These are phyloP conservation scores for Sprattus sprattus DNA, from an alignment of 2,113 vertebrate species.

Conservation along the genomic window DNA sequence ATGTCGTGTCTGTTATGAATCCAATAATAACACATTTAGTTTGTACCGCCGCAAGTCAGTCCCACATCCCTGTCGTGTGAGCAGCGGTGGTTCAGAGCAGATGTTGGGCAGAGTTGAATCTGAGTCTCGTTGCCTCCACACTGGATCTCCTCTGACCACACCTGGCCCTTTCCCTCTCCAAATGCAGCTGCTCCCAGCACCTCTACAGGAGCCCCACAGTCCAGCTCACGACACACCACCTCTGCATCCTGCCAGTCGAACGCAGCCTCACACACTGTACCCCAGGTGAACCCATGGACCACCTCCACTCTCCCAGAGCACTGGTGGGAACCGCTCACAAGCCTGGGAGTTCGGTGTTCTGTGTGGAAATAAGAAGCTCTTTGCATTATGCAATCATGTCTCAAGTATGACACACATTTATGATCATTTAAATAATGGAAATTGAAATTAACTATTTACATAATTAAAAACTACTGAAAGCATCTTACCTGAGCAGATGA, in stretches of 20 bases:
- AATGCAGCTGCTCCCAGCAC: constrained; percentile 25
- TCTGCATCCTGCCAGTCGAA: not conserved
- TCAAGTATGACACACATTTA: not conserved
- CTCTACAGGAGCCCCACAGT: not conserved
- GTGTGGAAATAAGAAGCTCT: not conserved
- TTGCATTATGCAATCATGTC: not conserved
- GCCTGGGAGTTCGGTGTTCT: not conserved
- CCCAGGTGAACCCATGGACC: constrained; percentile 17
- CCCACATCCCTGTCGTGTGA: constrained; percentile 25
- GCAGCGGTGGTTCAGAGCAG: constrained; percentile 8
- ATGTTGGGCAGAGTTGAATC: constrained; percentile 1
- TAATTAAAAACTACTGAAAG: not conserved
- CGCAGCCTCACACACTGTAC: constrained; percentile 33
- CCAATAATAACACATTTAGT: too few species aligned
- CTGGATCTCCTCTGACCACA: constrained; percentile 39
- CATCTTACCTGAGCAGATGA: not conserved
- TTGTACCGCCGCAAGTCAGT: constrained; percentile 22
- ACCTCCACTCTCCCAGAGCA: constrained; percentile 41
- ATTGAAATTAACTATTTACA: not conserved
- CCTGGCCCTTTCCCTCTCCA: constrained; percentile 20
- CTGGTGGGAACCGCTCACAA: constrained; percentile 16
- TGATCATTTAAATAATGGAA: not conserved
- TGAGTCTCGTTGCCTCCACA: constrained; percentile 31
- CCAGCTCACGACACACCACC: not conserved
- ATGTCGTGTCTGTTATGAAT: too few species aligned